A percentile compares a stretch with the other conserved stretches of the same genome.
phyloP scores from a whole-genome alignment of 2,888 invertebrate species.

The Mimumesa dahlbomi region DNA sequence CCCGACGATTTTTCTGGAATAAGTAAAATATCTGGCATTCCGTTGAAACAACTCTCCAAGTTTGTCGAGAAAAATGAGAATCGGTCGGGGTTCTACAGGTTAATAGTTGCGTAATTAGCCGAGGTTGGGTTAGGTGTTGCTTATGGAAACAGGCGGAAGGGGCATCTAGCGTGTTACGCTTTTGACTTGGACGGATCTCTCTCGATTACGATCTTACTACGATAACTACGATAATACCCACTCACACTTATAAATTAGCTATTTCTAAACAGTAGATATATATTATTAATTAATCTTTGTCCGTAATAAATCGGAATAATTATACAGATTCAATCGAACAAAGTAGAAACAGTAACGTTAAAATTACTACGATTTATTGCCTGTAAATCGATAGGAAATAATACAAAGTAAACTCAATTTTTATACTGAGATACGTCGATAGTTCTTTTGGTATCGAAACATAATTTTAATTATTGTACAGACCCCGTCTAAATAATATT shows the following conservation, averaged over 20 bases:
- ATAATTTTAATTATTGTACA: no score
- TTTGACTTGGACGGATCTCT: constrained; percentile 11
- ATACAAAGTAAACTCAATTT: no score
- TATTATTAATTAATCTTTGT: no score
- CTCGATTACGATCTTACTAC: constrained; percentile 11
- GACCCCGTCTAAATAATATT: no score
- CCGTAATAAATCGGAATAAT: no score
- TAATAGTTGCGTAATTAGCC: constrained; percentile 58
- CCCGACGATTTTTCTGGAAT: background rate
- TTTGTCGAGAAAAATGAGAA: constrained; percentile 17
- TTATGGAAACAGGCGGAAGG: constrained; percentile 34
- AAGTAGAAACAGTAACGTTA: no score
- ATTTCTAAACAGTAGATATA: no score
- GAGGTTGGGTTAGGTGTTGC: constrained; percentile 54
- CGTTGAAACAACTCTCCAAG: background rate
- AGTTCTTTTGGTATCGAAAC: no score
- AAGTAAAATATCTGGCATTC: background rate
- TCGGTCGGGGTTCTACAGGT: constrained; percentile 49
- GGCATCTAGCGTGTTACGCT: constrained; percentile 42
- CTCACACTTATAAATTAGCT: background rate
- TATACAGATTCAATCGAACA: no score
- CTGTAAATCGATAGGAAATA: no score
- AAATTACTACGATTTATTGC: no score
- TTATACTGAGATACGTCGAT: no score
- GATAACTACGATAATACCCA: constrained; percentile 1